Evolutionary conservation across 2,888 invertebrate species (phyloP).

Genomic region (Lochmaea crataegi): DNA sequence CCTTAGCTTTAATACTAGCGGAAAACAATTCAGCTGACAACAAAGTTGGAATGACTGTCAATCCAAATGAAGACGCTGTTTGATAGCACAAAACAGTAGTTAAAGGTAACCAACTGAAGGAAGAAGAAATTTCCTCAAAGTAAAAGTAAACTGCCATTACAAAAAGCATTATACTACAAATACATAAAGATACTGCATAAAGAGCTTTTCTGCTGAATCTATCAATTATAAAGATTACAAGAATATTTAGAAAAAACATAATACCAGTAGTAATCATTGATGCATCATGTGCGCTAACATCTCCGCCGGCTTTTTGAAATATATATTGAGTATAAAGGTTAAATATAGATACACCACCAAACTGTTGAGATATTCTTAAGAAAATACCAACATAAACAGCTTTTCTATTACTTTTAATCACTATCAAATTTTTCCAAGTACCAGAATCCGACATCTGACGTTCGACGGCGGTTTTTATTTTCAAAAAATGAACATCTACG

Average conservation of each 20-base stretch:
- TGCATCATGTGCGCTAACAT: conserved; percentile 21
- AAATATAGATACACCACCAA: conserved; percentile 53
- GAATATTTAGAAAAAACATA: not conserved
- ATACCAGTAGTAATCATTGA: not conserved
- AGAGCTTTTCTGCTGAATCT: conserved; percentile 52
- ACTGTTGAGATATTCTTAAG: conserved; percentile 53
- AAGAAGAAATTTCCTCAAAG: not conserved
- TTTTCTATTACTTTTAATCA: conserved; percentile 51
- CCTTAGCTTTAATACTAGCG: conserved; percentile 37
- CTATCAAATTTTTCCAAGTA: conserved; percentile 53
- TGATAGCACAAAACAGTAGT: conserved; percentile 52
- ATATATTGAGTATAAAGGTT: conserved; percentile 54
- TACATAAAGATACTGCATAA: conserved; percentile 49
- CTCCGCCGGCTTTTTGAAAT: conserved; percentile 55
- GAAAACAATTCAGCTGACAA: conserved; percentile 55
- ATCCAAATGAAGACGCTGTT: conserved; percentile 49
- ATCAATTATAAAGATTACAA: conserved; percentile 40
- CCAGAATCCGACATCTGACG: conserved; percentile 51
- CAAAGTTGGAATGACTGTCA: conserved; percentile 54
- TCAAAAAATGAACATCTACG: not conserved
- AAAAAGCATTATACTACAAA: conserved; percentile 23
- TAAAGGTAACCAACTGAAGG: not conserved
- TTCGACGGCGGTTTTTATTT: not conserved
- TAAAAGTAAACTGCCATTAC: not conserved
- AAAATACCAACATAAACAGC: conserved; percentile 52